phyloP scores from a whole-genome alignment of 2,888 invertebrate genomes.

The Mythimna albipuncta region DNA sequence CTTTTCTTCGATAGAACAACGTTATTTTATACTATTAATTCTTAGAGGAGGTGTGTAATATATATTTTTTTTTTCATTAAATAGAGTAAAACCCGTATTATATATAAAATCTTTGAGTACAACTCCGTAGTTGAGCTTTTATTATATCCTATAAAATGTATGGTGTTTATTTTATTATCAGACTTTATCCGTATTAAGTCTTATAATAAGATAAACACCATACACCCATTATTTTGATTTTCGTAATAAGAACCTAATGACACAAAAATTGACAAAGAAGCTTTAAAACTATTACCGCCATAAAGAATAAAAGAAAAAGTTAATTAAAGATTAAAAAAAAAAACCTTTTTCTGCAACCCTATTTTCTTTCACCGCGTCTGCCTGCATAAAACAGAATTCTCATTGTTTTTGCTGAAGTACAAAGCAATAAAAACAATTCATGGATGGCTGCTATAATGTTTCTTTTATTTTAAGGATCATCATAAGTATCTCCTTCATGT shows the following conservation, averaged over 20 bases:
- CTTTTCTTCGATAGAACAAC: no score
- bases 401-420: constrained; percentile 9
- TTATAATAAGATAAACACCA: no score
- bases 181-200: no score
- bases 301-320: neutral
- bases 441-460: constrained; percentile 9
- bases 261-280: neutral
- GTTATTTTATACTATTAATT: no score
- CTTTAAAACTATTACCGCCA: neutral
- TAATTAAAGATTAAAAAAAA: neutral
- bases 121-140: no score
- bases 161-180: no score
- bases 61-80: no score
- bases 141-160: no score
- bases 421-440: constrained; percentile 24
- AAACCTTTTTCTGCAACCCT: neutral
- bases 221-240: neutral
- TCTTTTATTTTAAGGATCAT: constrained; percentile 20
- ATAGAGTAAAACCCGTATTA: no score
- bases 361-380: neutral
- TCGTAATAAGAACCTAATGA: neutral
- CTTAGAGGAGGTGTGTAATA: no score
- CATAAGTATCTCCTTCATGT: constrained; percentile 9
- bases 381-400: neutral
- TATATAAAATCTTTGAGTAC: no score